Base-by-base conservation (phyloP, 2,888 invertebrate genomes). In the Eupsilia transversa region DNA sequence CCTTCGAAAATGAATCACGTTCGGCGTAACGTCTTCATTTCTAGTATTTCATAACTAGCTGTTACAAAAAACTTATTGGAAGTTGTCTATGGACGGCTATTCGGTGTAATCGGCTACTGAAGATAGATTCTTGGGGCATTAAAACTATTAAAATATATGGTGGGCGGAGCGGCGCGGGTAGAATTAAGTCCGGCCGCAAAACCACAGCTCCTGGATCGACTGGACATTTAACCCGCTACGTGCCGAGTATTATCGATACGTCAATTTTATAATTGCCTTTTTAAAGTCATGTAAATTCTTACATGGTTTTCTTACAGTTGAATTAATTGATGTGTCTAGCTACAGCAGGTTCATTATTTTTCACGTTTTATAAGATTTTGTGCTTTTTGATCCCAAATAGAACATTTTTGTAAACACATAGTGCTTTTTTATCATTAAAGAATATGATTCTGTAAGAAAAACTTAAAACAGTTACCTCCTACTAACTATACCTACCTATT, bases 151-250 rank as follows among this genome's bases (percentile, higher is more conserved):
- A 95, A 94, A 92, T 90, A 91, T 92, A 93, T 92, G 92, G 87
- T 90, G 90, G 93, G 93, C 91, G 92, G 91, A 90, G 88, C 92
- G 80, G 79, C 91, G 92, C 90, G 94, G 94, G 92, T 85, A 85
- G 92, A 92, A 93, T 93, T 93, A 92, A 93, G 92, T 92, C 92
- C 89, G 87, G 93, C 95, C 95, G 89, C 95, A 96, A 87, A 94
- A 95, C 96, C 96, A 93, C 96, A 96, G 95, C 94, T 96, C 89
- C 94, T 94, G 94, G 93, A 91, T 87, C 89, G 91, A 89, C 92
- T 87, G 92, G 91, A 92, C 92, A 91, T 92, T 92, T 93, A 93
- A 89, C 91, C 89, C 87, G 74, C 75, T 89, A 80, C 87, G 84
- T 88, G 87, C 82, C 57, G 79, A 82, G 82, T 88, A 89, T 89